Evolutionary conservation across 2,888 invertebrate species (phyloP).

Genomic region (Pyrgus malvae): DNA sequence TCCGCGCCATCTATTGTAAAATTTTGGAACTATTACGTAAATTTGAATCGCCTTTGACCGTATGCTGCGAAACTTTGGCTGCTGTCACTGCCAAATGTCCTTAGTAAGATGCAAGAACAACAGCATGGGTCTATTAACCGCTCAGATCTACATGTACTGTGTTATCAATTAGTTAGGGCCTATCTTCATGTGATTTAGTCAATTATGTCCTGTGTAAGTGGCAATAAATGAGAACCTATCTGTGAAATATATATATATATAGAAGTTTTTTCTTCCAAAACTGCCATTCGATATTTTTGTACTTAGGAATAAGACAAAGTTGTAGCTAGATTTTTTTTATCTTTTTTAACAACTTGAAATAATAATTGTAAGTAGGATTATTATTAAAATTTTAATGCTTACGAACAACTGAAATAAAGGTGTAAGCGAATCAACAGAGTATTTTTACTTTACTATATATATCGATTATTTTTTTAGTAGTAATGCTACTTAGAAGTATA

Average conservation of each 20-base stretch:
- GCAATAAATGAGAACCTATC: conserved; percentile 12
- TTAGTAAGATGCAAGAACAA: conserved; percentile 13
- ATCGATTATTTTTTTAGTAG: conserved; percentile 13
- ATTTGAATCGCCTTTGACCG: too few relatives aligned
- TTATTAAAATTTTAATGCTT: conserved; percentile 12
- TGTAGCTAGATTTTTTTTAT: not conserved
- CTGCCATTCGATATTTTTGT: conserved; percentile 4
- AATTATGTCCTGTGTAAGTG: not conserved
- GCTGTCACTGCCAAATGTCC: conserved; percentile 15
- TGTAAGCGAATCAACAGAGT: conserved; percentile 14
- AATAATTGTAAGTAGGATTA: conserved; percentile 4
- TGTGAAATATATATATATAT: not conserved
- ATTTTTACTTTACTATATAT: conserved; percentile 9
- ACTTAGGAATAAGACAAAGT: conserved; percentile 3
- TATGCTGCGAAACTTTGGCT: too few relatives aligned
- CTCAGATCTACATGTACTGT: conserved; percentile 13
- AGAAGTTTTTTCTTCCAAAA: too few relatives aligned
- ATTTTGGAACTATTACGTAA: too few relatives aligned
- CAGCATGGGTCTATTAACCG: conserved; percentile 12
- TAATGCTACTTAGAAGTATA: conserved; percentile 3
- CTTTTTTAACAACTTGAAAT: not conserved
- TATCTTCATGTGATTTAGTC: conserved; percentile 10
- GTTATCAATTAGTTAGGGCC: conserved; percentile 15
- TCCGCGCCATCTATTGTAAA: too few relatives aligned
- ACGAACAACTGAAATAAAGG: conserved; percentile 6